Percentiles rank a stretch among this genome's conserved stretches.
Conservation (phyloP, 2,797 vertebrate species). For the Amblyraja radiata region DNA sequence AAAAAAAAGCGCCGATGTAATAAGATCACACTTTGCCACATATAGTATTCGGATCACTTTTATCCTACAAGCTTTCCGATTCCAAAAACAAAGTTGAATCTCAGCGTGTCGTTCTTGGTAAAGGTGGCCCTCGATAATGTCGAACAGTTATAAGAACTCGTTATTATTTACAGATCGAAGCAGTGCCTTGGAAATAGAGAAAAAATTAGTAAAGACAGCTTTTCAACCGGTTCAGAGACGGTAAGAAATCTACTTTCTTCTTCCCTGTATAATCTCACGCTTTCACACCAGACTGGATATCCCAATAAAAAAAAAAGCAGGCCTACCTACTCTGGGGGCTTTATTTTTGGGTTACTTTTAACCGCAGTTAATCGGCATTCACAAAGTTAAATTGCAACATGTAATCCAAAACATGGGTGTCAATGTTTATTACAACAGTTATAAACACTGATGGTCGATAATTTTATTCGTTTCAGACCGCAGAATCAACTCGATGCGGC, state of each 20-base stretch:
- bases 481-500: constrained; percentile 77
- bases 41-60: not conserved
- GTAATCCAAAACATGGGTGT: constrained; percentile 15
- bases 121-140: not conserved
- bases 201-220: constrained; percentile 81
- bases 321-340: not conserved
- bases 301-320: not conserved
- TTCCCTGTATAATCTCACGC: constrained; percentile 50
- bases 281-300: not conserved
- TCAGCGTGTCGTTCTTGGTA: constrained; percentile 15
- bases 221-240: constrained; percentile 79
- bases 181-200: constrained; percentile 94
- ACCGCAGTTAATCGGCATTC: not conserved
- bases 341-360: not conserved
- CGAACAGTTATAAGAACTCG: constrained; percentile 21
- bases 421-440: constrained; percentile 1
- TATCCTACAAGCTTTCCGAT: not conserved
- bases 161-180: constrained; percentile 71
- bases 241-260: constrained; percentile 53
- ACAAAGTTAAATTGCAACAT: constrained; percentile 7
- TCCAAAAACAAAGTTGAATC: not conserved
- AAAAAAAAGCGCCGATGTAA: not conserved
- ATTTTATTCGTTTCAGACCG: constrained; percentile 64
- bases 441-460: constrained; percentile 18
- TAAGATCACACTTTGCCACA: constrained; percentile 10